Conservation (phyloP, 2,113 vertebrate genomes). For the Brevimyrus niger region DNA sequence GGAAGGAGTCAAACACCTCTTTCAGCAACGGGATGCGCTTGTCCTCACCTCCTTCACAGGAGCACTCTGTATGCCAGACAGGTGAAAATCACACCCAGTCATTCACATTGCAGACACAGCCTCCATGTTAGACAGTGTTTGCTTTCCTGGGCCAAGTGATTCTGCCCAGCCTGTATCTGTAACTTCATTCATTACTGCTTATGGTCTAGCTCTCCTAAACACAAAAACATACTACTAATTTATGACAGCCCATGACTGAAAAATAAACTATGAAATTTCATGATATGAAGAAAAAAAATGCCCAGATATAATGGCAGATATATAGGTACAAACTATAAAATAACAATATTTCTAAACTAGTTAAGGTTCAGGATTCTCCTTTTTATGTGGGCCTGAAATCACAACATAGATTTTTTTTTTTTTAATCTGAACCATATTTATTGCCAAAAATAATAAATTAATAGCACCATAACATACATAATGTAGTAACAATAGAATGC, state of each 20-base stretch:
- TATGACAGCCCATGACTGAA: background rate
- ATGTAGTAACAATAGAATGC: background rate
- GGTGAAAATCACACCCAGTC: background rate
- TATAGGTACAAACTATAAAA: background rate
- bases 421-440: background rate
- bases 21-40: slow-evolving; percentile 82
- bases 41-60: slow-evolving; percentile 79
- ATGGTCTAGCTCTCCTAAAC: background rate
- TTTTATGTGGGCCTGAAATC: background rate
- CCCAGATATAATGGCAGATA: background rate
- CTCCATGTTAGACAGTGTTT: background rate
- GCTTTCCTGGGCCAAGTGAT: background rate
- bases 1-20: slow-evolving; percentile 92
- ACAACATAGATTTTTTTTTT: background rate
- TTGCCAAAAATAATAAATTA: background rate
- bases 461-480: background rate
- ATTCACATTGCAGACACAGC: background rate
- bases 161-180: background rate
- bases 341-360: background rate
- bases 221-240: background rate
- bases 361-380: background rate
- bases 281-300: background rate
- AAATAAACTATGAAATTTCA: background rate
- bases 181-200: background rate
- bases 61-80: slow-evolving; percentile 63